phyloP scores from a whole-genome alignment of 2,113 vertebrate species.

The Eidolon helvum region DNA sequence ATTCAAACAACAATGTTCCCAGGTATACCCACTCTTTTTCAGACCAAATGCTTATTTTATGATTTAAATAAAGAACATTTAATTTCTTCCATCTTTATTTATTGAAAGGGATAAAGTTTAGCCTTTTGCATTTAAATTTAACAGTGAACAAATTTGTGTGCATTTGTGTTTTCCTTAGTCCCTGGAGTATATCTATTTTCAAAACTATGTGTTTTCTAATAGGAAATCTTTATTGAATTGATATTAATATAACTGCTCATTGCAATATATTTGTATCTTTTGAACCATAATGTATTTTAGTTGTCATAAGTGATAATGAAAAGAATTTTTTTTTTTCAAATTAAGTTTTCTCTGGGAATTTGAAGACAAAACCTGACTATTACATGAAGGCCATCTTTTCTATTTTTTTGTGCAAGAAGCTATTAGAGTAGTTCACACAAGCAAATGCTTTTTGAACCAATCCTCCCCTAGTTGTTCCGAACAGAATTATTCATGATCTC shows the following conservation, averaged over 20 bases:
- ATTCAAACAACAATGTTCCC: slow-evolving; percentile 94
- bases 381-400: not conserved
- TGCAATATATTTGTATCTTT: not conserved
- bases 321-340: slow-evolving; percentile 24
- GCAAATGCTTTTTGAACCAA: not conserved
- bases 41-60: slow-evolving; percentile 16
- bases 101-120: not conserved
- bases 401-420: not conserved
- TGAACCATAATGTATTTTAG: not conserved
- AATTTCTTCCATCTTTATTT: slow-evolving; percentile 30
- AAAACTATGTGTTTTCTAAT: not conserved
- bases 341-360: slow-evolving; percentile 42
- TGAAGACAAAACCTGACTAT: not conserved
- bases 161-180: slow-evolving; percentile 41
- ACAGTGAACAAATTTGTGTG: not conserved
- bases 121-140: slow-evolving; percentile 31
- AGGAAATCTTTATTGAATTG: slow-evolving; percentile 18
- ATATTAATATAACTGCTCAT: not conserved
- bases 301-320: not conserved
- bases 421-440: not conserved
- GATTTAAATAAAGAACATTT: not conserved
- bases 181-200: not conserved
- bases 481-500: not conserved
- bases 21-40: slow-evolving; percentile 84
- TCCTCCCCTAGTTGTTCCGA: not conserved